phyloP scores from a whole-genome alignment of 2,888 invertebrate genomes.

The Acanthosoma haemorrhoidale region DNA sequence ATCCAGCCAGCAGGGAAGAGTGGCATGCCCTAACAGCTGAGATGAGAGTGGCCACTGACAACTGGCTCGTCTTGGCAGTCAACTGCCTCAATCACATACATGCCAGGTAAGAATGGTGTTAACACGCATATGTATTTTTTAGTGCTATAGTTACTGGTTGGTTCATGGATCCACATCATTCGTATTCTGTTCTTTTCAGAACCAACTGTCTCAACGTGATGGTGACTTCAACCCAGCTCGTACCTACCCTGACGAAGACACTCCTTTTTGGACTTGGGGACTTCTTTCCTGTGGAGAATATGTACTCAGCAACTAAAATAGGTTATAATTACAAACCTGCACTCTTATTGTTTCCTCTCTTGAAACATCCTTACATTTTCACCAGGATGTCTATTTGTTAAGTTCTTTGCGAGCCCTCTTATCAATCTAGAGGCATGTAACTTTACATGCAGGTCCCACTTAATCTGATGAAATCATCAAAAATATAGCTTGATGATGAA shows the following conservation, averaged over 20 bases:
- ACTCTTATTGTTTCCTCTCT: too few species aligned
- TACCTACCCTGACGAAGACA: slow-evolving; percentile 90
- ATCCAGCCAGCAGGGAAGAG: slow-evolving; percentile 81
- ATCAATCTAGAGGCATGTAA: too few species aligned
- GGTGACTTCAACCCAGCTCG: slow-evolving; percentile 91
- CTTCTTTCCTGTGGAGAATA: slow-evolving; percentile 94
- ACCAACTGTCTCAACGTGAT: slow-evolving; percentile 85
- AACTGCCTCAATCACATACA: slow-evolving; percentile 88
- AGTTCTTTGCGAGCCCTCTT: too few species aligned
- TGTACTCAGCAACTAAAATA: slow-evolving; percentile 96
- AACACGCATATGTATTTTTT: neutral
- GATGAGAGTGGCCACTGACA: slow-evolving; percentile 89
- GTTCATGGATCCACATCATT: too few species aligned
- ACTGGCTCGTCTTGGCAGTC: slow-evolving; percentile 88
- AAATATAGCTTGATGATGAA: too few species aligned
- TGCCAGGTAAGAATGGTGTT: slow-evolving; percentile 53
- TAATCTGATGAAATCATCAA: too few species aligned
- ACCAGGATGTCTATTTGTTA: too few species aligned
- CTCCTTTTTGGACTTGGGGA: slow-evolving; percentile 90
- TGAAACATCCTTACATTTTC: too few species aligned
- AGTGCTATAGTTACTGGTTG: neutral
- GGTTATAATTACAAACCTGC: slow-evolving; percentile 60
- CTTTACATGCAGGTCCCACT: too few species aligned
- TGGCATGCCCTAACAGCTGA: slow-evolving; percentile 90
- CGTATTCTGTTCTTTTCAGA: slow-evolving; percentile 32